Percentiles rank a stretch among this genome's conserved stretches.
phyloP scores from a whole-genome alignment of 2,797 vertebrate genomes.

The Acrocephalus scirpaceus region DNA sequence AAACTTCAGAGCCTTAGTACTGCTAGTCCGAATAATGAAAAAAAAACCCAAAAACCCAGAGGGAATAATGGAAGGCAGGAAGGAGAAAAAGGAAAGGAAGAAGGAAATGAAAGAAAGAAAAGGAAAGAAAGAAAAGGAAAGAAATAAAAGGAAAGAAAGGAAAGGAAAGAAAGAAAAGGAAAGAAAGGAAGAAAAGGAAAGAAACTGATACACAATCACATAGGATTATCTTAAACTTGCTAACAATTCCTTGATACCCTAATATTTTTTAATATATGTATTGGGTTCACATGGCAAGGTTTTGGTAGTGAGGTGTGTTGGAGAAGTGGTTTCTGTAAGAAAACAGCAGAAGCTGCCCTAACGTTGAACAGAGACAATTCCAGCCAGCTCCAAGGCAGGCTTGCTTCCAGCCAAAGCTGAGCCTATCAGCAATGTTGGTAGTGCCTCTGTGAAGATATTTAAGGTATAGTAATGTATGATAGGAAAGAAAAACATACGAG shows the following conservation, averaged over 20 bases:
- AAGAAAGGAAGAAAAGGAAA: accelerated
- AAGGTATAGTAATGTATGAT: not conserved
- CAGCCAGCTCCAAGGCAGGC: not conserved
- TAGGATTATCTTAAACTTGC: not conserved
- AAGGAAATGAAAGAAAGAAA: too few species aligned
- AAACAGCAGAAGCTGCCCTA: not conserved
- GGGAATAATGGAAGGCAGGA: not conserved
- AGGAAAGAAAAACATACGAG: not conserved
- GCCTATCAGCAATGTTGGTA: not conserved
- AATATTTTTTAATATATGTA: not conserved
- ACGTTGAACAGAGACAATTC: not conserved
- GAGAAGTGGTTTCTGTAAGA: not conserved
- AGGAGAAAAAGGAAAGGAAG: accelerated
- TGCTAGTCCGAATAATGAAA: too few species aligned
- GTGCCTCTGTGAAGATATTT: not conserved
- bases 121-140: too few species aligned
- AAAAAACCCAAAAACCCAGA: too few species aligned
- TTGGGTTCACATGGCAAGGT: not conserved
- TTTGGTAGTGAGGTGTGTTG: not conserved
- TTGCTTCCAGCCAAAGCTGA: not conserved
- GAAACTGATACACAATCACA: not conserved
- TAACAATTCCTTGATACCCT: not conserved
- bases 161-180: too few species aligned
- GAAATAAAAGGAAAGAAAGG: not conserved
- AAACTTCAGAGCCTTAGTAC: not conserved